Percentiles rank a stretch among this genome's conserved stretches.
Conservation (phyloP, 2,888 invertebrate species). For the Pristionchus arcanus region DNA sequence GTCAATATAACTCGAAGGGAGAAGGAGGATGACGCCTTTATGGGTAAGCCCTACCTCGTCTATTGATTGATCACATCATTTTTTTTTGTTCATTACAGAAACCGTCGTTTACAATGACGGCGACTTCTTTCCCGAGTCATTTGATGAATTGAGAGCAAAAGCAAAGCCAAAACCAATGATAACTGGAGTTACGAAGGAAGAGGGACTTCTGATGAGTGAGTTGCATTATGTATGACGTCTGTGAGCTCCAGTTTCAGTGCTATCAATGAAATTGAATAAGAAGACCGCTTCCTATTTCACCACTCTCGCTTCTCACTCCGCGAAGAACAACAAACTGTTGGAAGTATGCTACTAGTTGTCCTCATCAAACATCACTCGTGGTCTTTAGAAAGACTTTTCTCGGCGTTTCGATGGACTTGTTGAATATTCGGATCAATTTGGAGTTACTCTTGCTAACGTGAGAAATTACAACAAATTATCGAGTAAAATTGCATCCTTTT, state of each 20-base stretch:
- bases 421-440: not conserved
- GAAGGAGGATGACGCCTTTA: not conserved
- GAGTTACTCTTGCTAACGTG: not conserved
- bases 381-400: not conserved
- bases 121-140: not conserved
- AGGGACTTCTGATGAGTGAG: not conserved
- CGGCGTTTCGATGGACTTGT: not conserved
- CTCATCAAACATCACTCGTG: not conserved
- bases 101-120: not conserved
- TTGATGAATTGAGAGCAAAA: not conserved
- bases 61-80: too few relatives aligned
- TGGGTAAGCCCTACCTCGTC: not conserved
- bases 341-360: not conserved
- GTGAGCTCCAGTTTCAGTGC: not conserved
- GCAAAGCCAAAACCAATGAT: conserved; percentile 16
- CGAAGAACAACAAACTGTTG: not conserved
- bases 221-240: not conserved
- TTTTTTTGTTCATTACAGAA: too few relatives aligned
- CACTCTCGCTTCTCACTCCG: not conserved
- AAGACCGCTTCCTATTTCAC: not conserved
- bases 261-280: not conserved
- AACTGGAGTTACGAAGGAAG: not conserved
- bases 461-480: not conserved
- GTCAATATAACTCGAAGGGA: not conserved
- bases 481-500: not conserved